Evolutionary conservation across 1,140 invertebrate genomes (phyloP).

Genomic region (Hycleus cichorii): DNA sequence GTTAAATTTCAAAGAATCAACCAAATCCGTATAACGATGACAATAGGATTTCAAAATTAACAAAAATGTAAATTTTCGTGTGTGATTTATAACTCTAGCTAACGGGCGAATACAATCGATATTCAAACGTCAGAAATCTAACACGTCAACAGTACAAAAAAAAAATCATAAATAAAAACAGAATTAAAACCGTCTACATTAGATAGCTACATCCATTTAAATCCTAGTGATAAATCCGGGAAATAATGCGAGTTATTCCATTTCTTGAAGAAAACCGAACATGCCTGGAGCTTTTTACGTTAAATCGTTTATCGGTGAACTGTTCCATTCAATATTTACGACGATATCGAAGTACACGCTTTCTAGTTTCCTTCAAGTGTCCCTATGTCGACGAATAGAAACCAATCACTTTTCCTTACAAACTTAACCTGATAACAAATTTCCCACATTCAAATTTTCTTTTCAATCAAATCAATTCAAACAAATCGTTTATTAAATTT

Average conservation of each 20-base stretch:
- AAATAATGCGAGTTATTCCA: slow-evolving; percentile 5
- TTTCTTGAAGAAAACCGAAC: slow-evolving; percentile 8
- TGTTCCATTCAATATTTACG: slow-evolving; percentile 18
- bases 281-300: slow-evolving; percentile 8
- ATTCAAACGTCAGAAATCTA: too few species aligned
- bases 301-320: slow-evolving; percentile 16
- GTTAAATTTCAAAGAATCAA: slow-evolving; percentile 11
- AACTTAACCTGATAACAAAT: too few species aligned
- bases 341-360: slow-evolving; percentile 5
- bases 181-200: too few species aligned
- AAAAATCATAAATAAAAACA: too few species aligned
- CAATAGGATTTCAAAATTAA: not conserved
- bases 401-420: too few species aligned
- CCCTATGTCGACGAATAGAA: slow-evolving; percentile 6
- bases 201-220: not conserved
- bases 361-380: slow-evolving; percentile 3
- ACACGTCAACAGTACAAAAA: too few species aligned
- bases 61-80: too few species aligned
- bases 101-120: too few species aligned
- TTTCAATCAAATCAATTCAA: too few species aligned
- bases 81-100: too few species aligned
- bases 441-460: too few species aligned
- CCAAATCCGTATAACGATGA: not conserved
- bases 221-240: slow-evolving; percentile 6
- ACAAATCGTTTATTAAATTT: too few species aligned